A percentile compares a stretch with the other conserved stretches of the same genome.
Evolutionary conservation across 2,888 invertebrate species (phyloP).

Genomic region (Synanthedon formicaeformis): DNA sequence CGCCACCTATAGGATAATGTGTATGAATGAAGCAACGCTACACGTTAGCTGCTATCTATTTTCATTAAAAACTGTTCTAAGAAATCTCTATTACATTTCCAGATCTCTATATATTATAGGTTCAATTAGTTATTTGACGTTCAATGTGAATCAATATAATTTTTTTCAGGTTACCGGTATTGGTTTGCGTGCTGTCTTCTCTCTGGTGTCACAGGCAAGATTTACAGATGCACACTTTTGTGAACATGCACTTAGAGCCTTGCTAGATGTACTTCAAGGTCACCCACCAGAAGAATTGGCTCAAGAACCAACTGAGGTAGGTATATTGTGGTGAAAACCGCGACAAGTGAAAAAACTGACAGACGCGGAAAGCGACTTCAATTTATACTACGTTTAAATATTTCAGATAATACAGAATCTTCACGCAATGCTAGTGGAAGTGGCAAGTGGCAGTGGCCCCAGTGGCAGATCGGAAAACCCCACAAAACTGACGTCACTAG

Average conservation of each 20-base stretch:
- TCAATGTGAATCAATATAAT: too few species aligned
- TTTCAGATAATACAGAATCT: slow-evolving; percentile 78
- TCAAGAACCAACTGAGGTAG: slow-evolving; percentile 81
- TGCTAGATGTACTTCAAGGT: slow-evolving; percentile 92
- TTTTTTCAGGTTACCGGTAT: slow-evolving; percentile 78
- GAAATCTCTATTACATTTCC: too few species aligned
- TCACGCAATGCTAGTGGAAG: slow-evolving; percentile 85
- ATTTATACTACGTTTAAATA: too few species aligned
- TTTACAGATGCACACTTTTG: slow-evolving; percentile 86
- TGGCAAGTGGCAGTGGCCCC: slow-evolving; percentile 75
- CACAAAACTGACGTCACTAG: slow-evolving; percentile 83
- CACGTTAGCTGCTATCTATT: too few species aligned
- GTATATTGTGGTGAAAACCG: slow-evolving; percentile 15
- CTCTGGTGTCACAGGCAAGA: slow-evolving; percentile 89
- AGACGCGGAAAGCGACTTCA: too few species aligned
- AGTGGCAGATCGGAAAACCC: slow-evolving; percentile 59
- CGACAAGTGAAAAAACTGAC: too few species aligned
- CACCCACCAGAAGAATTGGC: slow-evolving; percentile 88
- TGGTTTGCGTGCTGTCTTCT: slow-evolving; percentile 88
- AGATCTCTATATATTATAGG: too few species aligned
- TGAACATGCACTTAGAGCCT: slow-evolving; percentile 86
- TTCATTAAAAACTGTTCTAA: too few species aligned
- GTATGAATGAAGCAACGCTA: too few species aligned
- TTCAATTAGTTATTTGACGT: too few species aligned
- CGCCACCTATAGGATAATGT: too few species aligned